A percentile compares a stretch with the other conserved stretches of the same genome.
Evolutionary conservation across 1,140 invertebrate genomes (phyloP).

Genomic region (Drosophila punjabiensis): DNA sequence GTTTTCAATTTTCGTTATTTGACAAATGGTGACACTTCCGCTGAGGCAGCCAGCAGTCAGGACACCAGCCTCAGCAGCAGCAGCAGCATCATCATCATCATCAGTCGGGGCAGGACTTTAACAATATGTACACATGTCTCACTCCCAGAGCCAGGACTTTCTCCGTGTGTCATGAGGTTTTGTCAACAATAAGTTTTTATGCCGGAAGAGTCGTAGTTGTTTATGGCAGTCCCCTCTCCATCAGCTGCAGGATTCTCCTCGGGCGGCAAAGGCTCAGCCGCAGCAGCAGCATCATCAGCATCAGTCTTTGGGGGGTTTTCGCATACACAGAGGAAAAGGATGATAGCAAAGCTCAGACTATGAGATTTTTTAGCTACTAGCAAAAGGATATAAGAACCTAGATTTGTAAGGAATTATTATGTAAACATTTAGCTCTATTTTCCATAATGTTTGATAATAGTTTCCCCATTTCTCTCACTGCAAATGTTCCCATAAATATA

Average conservation of each 20-base stretch:
- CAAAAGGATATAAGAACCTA: not conserved
- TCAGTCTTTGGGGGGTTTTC: not conserved
- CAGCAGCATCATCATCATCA: constrained; percentile 10
- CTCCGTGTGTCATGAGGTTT: constrained; percentile 72
- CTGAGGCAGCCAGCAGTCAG: constrained; percentile 63
- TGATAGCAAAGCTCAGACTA: not conserved
- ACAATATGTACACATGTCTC: constrained; percentile 68
- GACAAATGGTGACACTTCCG: constrained; percentile 85
- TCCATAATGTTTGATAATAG: not conserved
- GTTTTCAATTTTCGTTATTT: constrained; percentile 85
- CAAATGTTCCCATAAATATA: not conserved
- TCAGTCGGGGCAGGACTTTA: constrained; percentile 54
- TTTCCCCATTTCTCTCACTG: constrained; percentile 2
- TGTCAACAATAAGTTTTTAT: constrained; percentile 82
- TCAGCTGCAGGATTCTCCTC: constrained; percentile 43
- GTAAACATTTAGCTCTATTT: not conserved
- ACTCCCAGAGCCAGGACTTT: constrained; percentile 21
- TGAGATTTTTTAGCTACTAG: not conserved
- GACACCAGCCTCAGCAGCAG: constrained; percentile 6
- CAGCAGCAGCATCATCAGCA: constrained; percentile 41
- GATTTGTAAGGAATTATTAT: not conserved
- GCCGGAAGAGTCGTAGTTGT: constrained; percentile 76
- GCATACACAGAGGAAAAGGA: constrained; percentile 21
- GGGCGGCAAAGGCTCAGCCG: constrained; percentile 11
- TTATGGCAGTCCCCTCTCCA: constrained; percentile 60